Base-by-base conservation (phyloP, 2,888 invertebrate genomes). In the Drosophila siamana region DNA sequence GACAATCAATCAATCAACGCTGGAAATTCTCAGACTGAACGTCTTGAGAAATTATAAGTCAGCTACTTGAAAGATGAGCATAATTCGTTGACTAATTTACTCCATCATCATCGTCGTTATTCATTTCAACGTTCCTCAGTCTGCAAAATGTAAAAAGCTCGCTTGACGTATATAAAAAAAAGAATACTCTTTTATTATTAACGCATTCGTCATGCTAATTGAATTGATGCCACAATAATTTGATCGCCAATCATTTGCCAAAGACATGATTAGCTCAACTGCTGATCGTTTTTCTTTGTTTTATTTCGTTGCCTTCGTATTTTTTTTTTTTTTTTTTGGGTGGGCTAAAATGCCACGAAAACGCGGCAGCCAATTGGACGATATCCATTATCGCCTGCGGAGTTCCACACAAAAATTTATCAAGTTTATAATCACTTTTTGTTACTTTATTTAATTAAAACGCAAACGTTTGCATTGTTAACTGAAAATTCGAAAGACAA, bases 381-480 rank as follows among this genome's bases (percentile, higher is more conserved):
- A 19, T 54, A 50, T 51, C 30, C 51, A 51, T 50, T 61, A 57
- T 54, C 54, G 36, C 16, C 36, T 38, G 13, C 24, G 33, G 38
- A 40, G 15, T 51, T 16, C 22, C 36, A 44, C 22, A 46, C 19
- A 4, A 38, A 33, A 56, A 51, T 43, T 70, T 52, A 62, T 71
- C 61, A 67, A 59, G 38, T 56, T 63, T 15, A 68, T 69, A 40
- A 26, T 36, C 11, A 16, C 24, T 36, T 38, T 28, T 24, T 38
- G 13, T 61, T 24, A n/a, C 22, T 22, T 55, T 48, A 22, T 40
- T 62, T 62, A 71, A 78, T 78, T 61, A 72, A 78, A 78, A 61
- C 19, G 74, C 78, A 69, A 78, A 78, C 75, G 78, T 78, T 69
- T 72, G 78, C 78, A 75, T 52, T 74, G 50, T 73, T 57, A 61